A percentile compares a stretch with the other conserved stretches of the same genome.
Evolutionary conservation across 2,888 invertebrate species (phyloP).

Genomic region (Andrena trimmerana): DNA sequence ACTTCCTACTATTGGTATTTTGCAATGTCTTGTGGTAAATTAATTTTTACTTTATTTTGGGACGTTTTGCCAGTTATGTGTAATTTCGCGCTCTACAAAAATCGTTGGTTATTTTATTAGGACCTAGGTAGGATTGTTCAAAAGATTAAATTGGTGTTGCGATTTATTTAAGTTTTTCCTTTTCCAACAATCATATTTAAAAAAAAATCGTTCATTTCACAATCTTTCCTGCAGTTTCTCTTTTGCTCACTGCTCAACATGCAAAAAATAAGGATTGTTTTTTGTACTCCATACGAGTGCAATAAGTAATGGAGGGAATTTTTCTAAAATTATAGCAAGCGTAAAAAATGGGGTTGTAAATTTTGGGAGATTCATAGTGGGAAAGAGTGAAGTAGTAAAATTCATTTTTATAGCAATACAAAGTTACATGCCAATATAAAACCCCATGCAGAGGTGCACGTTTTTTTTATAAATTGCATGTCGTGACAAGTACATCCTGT

Average conservation of each 20-base stretch:
- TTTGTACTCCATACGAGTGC: no score
- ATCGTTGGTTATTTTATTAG: no score
- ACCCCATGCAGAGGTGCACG: neutral
- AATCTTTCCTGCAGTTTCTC: neutral
- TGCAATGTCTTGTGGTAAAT: no score
- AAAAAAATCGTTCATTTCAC: neutral
- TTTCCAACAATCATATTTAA: no score
- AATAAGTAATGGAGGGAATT: conserved; percentile 7
- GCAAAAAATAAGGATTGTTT: neutral
- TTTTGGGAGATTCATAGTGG: conserved; percentile 34
- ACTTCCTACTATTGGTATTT: no score
- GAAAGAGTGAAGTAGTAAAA: conserved; percentile 39
- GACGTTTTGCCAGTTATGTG: no score
- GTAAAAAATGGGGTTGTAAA: conserved; percentile 32
- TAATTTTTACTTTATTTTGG: no score
- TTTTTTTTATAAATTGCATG: neutral
- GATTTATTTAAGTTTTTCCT: no score
- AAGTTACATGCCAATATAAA: conserved; percentile 18
- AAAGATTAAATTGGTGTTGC: no score
- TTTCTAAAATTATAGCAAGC: conserved; percentile 33
- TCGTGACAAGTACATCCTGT: neutral
- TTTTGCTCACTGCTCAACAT: neutral
- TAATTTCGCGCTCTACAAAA: no score
- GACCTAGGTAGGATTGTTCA: no score
- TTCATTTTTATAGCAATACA: conserved; percentile 16